These are phyloP conservation scores for Tenthredo mesomela DNA, from an alignment of 2,888 invertebrate genomes.

Conservation along the genomic window DNA sequence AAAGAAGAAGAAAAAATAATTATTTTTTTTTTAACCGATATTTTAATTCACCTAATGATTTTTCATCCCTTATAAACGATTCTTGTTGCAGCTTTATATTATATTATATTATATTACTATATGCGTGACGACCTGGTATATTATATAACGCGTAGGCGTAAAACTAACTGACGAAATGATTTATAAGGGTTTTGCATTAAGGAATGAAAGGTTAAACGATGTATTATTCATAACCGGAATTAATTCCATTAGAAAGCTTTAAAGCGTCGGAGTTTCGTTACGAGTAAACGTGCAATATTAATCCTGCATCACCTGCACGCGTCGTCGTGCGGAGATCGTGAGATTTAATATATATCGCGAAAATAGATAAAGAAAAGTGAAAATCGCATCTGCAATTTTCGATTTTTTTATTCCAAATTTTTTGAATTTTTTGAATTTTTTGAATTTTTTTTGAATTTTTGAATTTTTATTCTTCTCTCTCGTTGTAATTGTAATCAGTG, in stretches of 20 bases:
- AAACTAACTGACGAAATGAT: conserved; percentile 39
- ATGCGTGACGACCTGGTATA: no score
- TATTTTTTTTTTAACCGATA: neutral
- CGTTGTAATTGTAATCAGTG: no score
- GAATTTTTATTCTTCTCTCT: no score
- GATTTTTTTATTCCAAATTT: neutral
- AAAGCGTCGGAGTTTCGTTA: conserved; percentile 15
- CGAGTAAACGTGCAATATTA: conserved; percentile 14
- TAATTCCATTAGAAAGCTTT: conserved; percentile 47
- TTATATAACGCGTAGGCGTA: neutral
- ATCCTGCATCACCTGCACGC: neutral
- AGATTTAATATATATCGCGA: no score
- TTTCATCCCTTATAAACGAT: no score
- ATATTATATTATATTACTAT: no score
- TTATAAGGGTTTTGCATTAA: conserved; percentile 18
- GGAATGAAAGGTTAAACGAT: conserved; percentile 40
- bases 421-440: neutral
- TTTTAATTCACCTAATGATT: neutral
- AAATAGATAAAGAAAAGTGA: neutral
- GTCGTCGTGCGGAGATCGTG: neutral
- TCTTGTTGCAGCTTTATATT: no score
- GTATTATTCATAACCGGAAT: conserved; percentile 43
- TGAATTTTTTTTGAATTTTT: no score
- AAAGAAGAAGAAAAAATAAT: neutral
- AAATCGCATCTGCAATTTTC: neutral